Evolutionary conservation across 2,888 invertebrate genomes (phyloP), one percentile per base, ranked within the genome.

Genomic region (Nemapogon koenigi): DNA sequence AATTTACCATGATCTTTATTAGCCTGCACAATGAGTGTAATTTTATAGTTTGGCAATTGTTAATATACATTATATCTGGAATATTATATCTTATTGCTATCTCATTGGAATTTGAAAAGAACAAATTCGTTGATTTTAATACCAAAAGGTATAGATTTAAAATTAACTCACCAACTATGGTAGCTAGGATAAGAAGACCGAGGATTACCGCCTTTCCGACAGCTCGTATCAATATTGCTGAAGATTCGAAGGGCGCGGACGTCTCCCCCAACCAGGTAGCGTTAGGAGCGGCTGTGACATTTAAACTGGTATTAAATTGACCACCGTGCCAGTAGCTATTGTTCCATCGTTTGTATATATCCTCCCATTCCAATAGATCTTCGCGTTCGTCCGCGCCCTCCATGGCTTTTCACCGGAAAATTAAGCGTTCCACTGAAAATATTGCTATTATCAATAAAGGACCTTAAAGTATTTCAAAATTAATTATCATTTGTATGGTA

Each of bases 131-230:
- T n/a, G n/a, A n/a, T n/a, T n/a, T n/a, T n/a, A n/a, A n/a, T n/a
- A n/a, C n/a, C n/a, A n/a, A n/a, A n/a, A n/a, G n/a, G n/a, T 14
- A 27, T 27, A 27, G 14, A 8, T 14, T 27, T 27, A 7, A 13
- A 10, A 27, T 26, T 10, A 11, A 49, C 51, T 76, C 58, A 85
- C 85, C 84, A 53, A 85, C 81, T 49, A 85, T 82, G 47, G 85
- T 85, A 40, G 84, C 82, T 48, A 85, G 62, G 48, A 85, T 84
- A 44, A 85, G 81, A 49, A 84, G 62, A 43, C 84, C 85, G 45
- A 85, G 70, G 25, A 82, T 55, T 38, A 83, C 61, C 18, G 83
- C 84, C 48, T 83, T 85, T 48, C 68, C 75, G 40, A 87, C 84
- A 57, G 84, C 84, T 43, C 84, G 81, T 43, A 85, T 65, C 51